These are phyloP conservation scores for Penaeus japonicus DNA, from an alignment of 1,140 invertebrate genomes.

Conservation along the genomic window DNA sequence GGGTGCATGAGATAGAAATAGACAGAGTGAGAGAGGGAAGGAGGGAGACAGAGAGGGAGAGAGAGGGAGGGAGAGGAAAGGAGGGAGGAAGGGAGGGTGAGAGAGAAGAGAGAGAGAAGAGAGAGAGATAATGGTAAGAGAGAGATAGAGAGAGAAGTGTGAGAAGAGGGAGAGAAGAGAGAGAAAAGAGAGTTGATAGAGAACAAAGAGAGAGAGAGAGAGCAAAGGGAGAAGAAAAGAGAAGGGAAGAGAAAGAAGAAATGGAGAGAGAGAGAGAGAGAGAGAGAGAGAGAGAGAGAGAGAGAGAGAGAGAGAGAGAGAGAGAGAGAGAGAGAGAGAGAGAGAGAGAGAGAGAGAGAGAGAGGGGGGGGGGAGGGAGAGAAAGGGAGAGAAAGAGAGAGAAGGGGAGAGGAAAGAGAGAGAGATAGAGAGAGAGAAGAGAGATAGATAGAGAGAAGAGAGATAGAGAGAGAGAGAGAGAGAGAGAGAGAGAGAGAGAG, in stretches of 20 bases:
- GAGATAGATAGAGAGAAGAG: no score
- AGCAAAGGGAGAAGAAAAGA: no score
- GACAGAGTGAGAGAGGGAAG: conserved; percentile 25
- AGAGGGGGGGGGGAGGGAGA: background rate
- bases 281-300: background rate
- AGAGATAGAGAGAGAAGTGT: background rate
- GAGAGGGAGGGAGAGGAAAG: conserved; percentile 6
- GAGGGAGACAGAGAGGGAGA: conserved; percentile 15
- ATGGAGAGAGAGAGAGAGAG: no score
- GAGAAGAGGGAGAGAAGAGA: background rate
- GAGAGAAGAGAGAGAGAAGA: background rate
- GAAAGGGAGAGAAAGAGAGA: background rate
- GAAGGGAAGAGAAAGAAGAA: no score
- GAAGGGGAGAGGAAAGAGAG: no score
- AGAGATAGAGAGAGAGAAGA: no score
- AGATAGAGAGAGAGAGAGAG: no score
- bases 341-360: background rate
- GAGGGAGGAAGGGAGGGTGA: background rate
- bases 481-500: no score
- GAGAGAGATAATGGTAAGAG: background rate
- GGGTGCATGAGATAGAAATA: background rate
- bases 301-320: background rate
- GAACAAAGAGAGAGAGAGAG: background rate
- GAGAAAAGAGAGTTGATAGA: background rate
- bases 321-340: background rate